Evolutionary conservation across 2,888 invertebrate species (phyloP), one percentile per base, ranked within the genome.

Genomic region (Andrena fulva): DNA sequence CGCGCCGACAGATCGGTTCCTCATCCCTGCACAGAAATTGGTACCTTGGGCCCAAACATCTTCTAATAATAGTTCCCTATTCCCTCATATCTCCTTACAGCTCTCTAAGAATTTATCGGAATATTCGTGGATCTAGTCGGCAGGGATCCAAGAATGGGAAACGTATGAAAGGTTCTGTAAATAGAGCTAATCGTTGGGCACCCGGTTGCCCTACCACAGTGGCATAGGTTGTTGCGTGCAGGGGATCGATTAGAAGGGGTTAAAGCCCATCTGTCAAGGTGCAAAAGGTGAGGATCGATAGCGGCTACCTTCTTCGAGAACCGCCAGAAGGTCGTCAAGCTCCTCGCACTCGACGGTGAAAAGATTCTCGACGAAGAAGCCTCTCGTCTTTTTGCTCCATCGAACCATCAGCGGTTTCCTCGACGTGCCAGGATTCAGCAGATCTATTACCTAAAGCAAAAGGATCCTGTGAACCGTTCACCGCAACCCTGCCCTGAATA

Each of bases 331-430:
- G 93, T 99, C 99, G 89, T 99, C 99, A 64, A 98, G 94, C 91
- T 98, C 97, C 93, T 98, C 98, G 92, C 99, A 99, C 92, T 99
- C 98, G 0, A 99, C 98, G 0, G 97, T 98, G 93, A 99, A 99
- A n/a, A 98, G 95, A 94, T 99, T 99, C 94, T 99, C 99, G 5
- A 99, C 99, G 93, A 98, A 99, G 94, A 99, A 99, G 2, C 98
- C 97, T 16, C 98, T 95, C 66, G 97, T 97, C 93, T 98, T 98
- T 93, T 99, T 98, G 60, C 98, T 98, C 99, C 99, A 99, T 67
- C 99, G 95, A 12, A 99, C 98, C 74, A 97, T 97, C 62, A 99
- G 95, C 0, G 98, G 97, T 93, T 97, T 97, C 68, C 97, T 95
- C 0, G 96, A 96, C 59, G 95, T 96, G 35, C 97, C 97, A 0